Evolutionary conservation across 2,888 invertebrate species (phyloP), one percentile per base, ranked within the genome.

Genomic region (Lasiommata megera): DNA sequence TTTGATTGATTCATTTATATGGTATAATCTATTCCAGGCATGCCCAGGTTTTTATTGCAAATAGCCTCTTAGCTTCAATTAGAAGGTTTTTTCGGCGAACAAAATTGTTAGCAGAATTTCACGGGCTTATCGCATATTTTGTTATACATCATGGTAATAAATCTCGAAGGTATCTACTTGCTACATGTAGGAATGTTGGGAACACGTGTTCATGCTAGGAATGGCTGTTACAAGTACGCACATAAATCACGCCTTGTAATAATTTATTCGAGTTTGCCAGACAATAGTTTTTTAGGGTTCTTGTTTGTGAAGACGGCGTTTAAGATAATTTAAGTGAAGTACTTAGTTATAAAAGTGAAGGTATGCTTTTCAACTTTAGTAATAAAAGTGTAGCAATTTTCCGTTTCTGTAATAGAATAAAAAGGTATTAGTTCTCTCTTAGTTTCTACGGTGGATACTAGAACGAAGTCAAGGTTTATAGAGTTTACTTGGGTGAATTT

Each of bases 101-200:
- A 31, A 7, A 34, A 34, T 18, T 16, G 16, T 29, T 28, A 7
- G 16, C 29, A 5, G 5, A 23, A 17, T 3, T 40, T 3, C 18
- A 6, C 28, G 17, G 31, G 50, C 47, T 56, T 56, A 55, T 56
- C 56, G 28, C 41, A 36, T 16, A 31, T 37, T 50, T 56, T 56
- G n/a, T 55, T 48, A 41, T 48, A 55, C 48, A 31, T 55, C 34
- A 37, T 23, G 43, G 18, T 50, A 14, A 56, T 56, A 56, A 56
- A 50, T 56, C 50, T 56, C n/a, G 17, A 28, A 50, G 50, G 11
- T 14, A 50, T 12, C 53, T 12, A 14, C 37, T 12, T 12, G 7
- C 14, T 48, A 48, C 41, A 50, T 36, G 36, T 37, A 43, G 43
- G 41, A 50, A 43, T 50, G 50, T 41, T 38, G 14, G 28, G 11